These are phyloP conservation scores for Bubo bubo DNA, from an alignment of 2,113 vertebrate species.

Conservation along the genomic window DNA sequence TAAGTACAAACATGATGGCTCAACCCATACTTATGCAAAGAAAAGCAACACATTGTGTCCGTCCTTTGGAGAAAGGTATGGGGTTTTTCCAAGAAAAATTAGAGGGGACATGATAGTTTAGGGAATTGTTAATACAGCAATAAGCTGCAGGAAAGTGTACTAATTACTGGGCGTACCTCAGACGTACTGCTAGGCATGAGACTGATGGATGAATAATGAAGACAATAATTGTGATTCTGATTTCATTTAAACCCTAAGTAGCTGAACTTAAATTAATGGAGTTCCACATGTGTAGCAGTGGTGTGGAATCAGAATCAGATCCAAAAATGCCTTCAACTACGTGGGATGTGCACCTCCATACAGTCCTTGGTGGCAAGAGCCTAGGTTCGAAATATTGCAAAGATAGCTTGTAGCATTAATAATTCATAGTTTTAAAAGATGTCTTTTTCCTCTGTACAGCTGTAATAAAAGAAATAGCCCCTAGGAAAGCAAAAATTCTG, in stretches of 20 bases:
- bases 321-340: background rate
- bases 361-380: background rate
- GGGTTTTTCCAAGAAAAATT: background rate
- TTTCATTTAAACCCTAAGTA: constrained; percentile 31
- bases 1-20: background rate
- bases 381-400: background rate
- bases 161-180: background rate
- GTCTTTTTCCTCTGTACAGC: background rate
- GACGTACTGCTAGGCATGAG: background rate
- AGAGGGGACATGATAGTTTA: background rate
- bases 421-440: constrained; percentile 4
- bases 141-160: constrained; percentile 44
- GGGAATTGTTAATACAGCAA: constrained; percentile 44
- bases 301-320: background rate
- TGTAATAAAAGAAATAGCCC: background rate
- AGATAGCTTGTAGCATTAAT: constrained; percentile 10
- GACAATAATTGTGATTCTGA: constrained; percentile 17
- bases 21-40: background rate
- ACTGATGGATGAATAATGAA: constrained; percentile 30
- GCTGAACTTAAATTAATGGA: background rate
- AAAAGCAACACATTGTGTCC: background rate
- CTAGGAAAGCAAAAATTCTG: constrained; percentile 19
- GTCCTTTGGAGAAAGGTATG: background rate
- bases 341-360: background rate
- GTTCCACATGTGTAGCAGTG: background rate